Conservation (phyloP, 1,140 invertebrate genomes). For the Ptiloglossa arizonensis region DNA sequence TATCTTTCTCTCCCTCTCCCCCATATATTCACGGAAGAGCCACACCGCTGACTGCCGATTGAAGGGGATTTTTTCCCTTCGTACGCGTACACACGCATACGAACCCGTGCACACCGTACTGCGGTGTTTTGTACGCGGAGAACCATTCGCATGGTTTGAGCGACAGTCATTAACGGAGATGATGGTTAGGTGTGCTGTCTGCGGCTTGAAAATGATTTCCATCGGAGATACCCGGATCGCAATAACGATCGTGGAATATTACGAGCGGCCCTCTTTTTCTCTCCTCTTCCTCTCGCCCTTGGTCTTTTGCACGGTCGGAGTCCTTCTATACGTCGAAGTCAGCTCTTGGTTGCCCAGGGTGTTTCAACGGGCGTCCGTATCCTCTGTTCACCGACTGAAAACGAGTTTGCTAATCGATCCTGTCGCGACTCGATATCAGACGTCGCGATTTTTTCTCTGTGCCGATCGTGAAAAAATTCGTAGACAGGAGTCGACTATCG, state of each 20-base stretch:
- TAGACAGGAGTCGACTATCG: background rate
- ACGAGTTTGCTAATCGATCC: constrained; percentile 66
- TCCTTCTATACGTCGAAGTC: background rate
- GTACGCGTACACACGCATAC: background rate
- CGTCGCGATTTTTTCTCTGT: constrained; percentile 10
- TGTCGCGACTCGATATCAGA: constrained; percentile 45
- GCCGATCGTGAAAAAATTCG: constrained; percentile 1
- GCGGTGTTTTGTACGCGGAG: constrained; percentile 19
- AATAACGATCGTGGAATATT: constrained; percentile 63
- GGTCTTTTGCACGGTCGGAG: background rate
- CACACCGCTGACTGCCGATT: constrained; percentile 31
- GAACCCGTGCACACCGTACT: background rate
- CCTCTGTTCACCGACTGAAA: constrained; percentile 34
- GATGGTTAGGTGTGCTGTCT: constrained; percentile 62
- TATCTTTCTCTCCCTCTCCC: constrained; percentile 1
- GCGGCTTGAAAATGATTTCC: constrained; percentile 67
- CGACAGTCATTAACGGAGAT: constrained; percentile 70
- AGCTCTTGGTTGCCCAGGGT: constrained; percentile 15
- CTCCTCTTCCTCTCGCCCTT: constrained; percentile 2
- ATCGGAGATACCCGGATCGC: constrained; percentile 43
- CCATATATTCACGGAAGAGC: background rate
- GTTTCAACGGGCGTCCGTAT: constrained; percentile 25
- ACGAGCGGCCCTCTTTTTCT: constrained; percentile 11
- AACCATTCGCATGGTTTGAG: constrained; percentile 33
- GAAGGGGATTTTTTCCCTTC: constrained; percentile 41